These are phyloP conservation scores for Myzus persicae DNA, from an alignment of 1,140 invertebrate species.

Conservation along the genomic window DNA sequence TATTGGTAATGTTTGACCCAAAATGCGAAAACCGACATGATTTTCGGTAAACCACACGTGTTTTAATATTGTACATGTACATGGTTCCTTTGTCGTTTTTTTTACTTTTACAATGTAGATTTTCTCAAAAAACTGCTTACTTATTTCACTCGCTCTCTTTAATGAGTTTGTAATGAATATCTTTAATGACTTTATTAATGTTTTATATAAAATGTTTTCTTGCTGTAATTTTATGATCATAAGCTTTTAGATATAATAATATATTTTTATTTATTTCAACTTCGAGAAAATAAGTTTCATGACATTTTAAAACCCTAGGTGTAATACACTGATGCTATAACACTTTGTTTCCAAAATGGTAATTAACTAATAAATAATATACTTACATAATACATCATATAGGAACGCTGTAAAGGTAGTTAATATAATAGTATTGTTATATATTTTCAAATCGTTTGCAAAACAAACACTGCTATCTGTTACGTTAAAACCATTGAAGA, in stretches of 20 bases:
- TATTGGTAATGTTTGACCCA: not conserved
- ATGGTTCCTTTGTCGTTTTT: not conserved
- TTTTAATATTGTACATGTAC: not conserved
- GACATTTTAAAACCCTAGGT: too few species aligned
- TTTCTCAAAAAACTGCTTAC: not conserved
- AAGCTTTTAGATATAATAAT: too few species aligned
- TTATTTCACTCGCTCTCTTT: not conserved
- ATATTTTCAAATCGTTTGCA: not conserved
- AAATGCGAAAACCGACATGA: not conserved
- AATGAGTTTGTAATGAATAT: not conserved
- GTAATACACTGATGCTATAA: not conserved
- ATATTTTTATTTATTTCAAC: too few species aligned
- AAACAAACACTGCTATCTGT: not conserved
- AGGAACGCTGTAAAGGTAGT: not conserved
- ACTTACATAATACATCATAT: not conserved
- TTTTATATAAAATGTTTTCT: not conserved
- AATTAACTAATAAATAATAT: not conserved
- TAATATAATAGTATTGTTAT: not conserved
- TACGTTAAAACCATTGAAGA: not conserved
- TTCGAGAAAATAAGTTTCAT: too few species aligned
- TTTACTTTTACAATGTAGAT: not conserved
- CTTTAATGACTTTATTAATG: not conserved
- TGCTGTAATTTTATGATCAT: too few species aligned
- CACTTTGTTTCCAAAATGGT: not conserved
- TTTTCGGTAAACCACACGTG: not conserved